A percentile compares a stretch with the other conserved stretches of the same genome.
Evolutionary conservation across 2,797 vertebrate species (phyloP).

Genomic region (Takifugu rubripes): DNA sequence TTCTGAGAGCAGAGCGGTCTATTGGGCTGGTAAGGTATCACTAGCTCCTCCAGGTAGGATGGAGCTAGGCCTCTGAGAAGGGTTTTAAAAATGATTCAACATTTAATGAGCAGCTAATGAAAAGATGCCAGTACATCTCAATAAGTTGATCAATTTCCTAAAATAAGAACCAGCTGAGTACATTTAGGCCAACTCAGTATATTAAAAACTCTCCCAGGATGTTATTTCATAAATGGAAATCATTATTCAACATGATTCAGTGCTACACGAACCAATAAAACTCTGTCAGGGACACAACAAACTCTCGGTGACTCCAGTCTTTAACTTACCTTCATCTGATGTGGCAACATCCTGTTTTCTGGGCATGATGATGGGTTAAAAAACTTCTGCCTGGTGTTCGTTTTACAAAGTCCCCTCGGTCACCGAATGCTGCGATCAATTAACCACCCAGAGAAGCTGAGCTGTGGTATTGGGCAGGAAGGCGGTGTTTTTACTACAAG

Average conservation of each 20-base stretch:
- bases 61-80: too few species aligned
- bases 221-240: too few species aligned
- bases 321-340: slow-evolving; percentile 82
- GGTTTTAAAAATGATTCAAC: too few species aligned
- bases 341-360: slow-evolving; percentile 73
- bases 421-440: slow-evolving; percentile 62
- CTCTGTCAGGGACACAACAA: neutral
- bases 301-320: neutral
- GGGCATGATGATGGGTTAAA: slow-evolving; percentile 73
- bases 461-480: neutral
- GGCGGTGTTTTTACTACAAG: neutral
- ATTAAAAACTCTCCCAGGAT: too few species aligned
- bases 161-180: too few species aligned
- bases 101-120: too few species aligned
- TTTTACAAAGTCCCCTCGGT: slow-evolving; percentile 5
- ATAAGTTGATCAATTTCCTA: too few species aligned
- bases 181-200: too few species aligned
- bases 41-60: too few species aligned
- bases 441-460: neutral
- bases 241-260: neutral
- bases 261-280: neutral
- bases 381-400: neutral
- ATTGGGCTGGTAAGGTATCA: too few species aligned
- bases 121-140: too few species aligned
- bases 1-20: too few species aligned